Evolutionary conservation across 2,113 vertebrate species (phyloP), one percentile per base, ranked within the genome.

Genomic region (Anser brachyrhynchus): DNA sequence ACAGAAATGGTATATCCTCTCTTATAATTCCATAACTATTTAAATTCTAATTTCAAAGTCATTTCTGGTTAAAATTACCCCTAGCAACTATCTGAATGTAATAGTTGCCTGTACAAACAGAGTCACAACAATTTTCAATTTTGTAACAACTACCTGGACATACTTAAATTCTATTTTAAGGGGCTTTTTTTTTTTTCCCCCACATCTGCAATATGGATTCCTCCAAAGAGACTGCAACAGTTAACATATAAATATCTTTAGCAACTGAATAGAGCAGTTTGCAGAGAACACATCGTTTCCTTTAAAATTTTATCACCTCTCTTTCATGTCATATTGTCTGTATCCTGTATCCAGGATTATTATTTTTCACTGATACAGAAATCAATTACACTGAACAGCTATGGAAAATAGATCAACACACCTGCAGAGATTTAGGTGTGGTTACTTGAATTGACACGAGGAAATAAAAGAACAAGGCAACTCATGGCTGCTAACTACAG

Each of bases 351-450:
- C 20, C 88, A 85, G 61, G 49, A 37, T 89, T 17, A 85, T 84
- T 96, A 88, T 41, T 96, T 89, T 93, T 96, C 75, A 87, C 49
- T 67, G 10, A 65, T 81, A 69, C 49, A 84, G 81, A 96, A 91
- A 55, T 92, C 81, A 71, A 13, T 33, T 61, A 10, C 65, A 33
- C 55, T 62, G 37, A 89, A 59, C 37, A 4, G 26, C 23, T 89
- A 93, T 17, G 5, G 20, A 67, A 94, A 94, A 88, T 49, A 87
- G 84, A 93, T 64, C 29, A 33, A 28, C 95, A 77, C 18, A 80
- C 29, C 39, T 87, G 10, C 59, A 92, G 87, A 78, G 31, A 19
- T 65, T 75, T 66, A 84, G 43, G 44, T 86, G 29, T 57, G 18
- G 17, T 85, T 95, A 92, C 43, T 29, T 57, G 41, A 70, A 74